Percentiles rank a stretch among this genome's conserved stretches.
Conservation (phyloP, 2,797 vertebrate genomes). For the Tympanoctomys barrerae region DNA sequence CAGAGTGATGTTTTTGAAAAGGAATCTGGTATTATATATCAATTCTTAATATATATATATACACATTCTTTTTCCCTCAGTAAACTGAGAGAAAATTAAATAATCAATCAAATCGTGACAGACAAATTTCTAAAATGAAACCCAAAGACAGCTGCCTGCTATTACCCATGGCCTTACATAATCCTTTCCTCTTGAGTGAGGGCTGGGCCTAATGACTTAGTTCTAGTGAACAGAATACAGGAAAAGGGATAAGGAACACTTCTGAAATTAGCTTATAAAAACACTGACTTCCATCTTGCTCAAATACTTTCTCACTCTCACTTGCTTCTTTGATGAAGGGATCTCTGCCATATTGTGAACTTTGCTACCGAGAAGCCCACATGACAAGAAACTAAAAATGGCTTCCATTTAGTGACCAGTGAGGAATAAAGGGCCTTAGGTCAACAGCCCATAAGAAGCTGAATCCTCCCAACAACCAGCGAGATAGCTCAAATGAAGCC, state of each 20-base stretch:
- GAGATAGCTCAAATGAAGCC: background rate
- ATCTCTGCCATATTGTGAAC: background rate
- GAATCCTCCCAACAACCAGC: background rate
- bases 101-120: background rate
- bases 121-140: background rate
- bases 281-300: constrained; percentile 21
- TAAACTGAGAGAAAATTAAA: background rate
- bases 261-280: background rate
- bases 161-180: background rate
- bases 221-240: background rate
- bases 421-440: background rate
- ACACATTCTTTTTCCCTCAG: background rate
- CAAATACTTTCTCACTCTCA: background rate
- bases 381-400: background rate
- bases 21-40: background rate
- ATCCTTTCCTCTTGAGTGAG: background rate
- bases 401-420: background rate
- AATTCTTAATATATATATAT: background rate
- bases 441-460: background rate
- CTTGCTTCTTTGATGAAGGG: background rate
- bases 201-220: background rate
- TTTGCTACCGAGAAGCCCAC: background rate
- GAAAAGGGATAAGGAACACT: background rate
- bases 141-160: background rate
- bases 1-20: background rate